Evolutionary conservation across 2,888 invertebrate genomes (phyloP), one percentile per base, ranked within the genome.

Genomic region (Leucoptera coffeella): DNA sequence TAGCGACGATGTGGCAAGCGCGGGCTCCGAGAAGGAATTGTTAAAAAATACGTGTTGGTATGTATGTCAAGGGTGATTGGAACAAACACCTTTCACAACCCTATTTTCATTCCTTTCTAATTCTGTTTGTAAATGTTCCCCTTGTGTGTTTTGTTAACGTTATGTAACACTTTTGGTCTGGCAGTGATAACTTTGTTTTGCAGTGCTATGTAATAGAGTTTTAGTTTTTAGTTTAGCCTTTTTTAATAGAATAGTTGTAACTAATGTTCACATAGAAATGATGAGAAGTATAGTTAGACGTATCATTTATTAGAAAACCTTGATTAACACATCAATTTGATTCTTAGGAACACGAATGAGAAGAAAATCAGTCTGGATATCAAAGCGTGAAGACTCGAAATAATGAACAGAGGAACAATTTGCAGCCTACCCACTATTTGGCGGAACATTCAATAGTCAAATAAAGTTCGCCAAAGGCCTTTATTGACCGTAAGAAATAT

Each of bases 311-410:
- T n/a, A n/a, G n/a, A n/a, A n/a, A n/a, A n/a, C n/a, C n/a, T n/a
- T n/a, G n/a, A n/a, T n/a, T n/a, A n/a, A n/a, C n/a, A n/a, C n/a
- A n/a, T n/a, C n/a, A n/a, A n/a, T n/a, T n/a, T n/a, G n/a, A 20
- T 35, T 61, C 61, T 47, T 61, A 69, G 67, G 64, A 44, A 64
- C 31, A 55, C 57, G 29, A 50, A 55, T 26, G 56, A 60, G 45
- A 69, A 67, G 51, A 65, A 64, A 42, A 65, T 64, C 45, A 57
- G 60, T 36, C 33, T 67, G 42, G 54, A 64, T 38, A 47, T 47
- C 30, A 67, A 62, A 41, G 55, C 50, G 51, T 65, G 54, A 64
- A 40, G 41, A 37, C 39, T n/a, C n/a, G n/a, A 36, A 5, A 17
- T 9, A 17, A 17, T 17, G 17, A 17, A 17, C 5, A 7, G 17